Percentiles rank a stretch among this genome's conserved stretches.
phyloP scores from a whole-genome alignment of 2,113 vertebrate species.

The Xenopus tropicalis region DNA sequence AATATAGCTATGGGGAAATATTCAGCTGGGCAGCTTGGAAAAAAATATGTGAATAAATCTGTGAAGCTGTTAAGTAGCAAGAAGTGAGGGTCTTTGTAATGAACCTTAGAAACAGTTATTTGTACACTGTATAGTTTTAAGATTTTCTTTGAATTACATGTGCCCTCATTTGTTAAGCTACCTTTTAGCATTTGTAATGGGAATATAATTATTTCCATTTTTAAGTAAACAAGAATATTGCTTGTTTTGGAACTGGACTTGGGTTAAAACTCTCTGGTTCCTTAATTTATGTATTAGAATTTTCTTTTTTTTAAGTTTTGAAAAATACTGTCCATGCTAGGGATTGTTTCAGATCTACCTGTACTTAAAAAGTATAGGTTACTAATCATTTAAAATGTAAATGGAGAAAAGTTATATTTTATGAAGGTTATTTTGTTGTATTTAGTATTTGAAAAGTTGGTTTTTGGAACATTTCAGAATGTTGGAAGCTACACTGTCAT shows the following conservation, averaged over 20 bases:
- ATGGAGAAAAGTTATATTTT: constrained; percentile 91
- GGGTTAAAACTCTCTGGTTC: constrained; percentile 95
- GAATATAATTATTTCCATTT: constrained; percentile 80
- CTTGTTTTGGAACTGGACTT: constrained; percentile 85
- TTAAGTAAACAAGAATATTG: constrained; percentile 75
- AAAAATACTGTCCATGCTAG: constrained; percentile 79
- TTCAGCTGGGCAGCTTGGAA: constrained; percentile 85
- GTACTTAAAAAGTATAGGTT: constrained; percentile 79
- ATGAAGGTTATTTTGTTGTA: constrained; percentile 97
- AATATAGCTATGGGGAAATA: constrained; percentile 82
- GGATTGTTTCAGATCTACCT: constrained; percentile 74
- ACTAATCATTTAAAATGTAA: constrained; percentile 86
- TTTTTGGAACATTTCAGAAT: constrained; percentile 90
- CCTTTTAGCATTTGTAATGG: constrained; percentile 81
- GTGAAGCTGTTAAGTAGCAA: constrained; percentile 79
- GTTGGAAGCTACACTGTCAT: constrained; percentile 87
- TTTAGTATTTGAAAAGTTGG: constrained; percentile 88
- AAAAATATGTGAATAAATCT: constrained; percentile 78
- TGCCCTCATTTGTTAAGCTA: constrained; percentile 90
- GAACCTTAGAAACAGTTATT: constrained; percentile 90
- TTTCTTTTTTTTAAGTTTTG: constrained; percentile 35
- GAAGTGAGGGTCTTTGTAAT: constrained; percentile 85
- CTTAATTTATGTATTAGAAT: constrained; percentile 83
- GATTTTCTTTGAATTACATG: constrained; percentile 78
- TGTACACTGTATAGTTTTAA: constrained; percentile 98